A percentile compares a stretch with the other conserved stretches of the same genome.
Conservation (phyloP, 2,113 vertebrate genomes). For the Barnardius zonarius region DNA sequence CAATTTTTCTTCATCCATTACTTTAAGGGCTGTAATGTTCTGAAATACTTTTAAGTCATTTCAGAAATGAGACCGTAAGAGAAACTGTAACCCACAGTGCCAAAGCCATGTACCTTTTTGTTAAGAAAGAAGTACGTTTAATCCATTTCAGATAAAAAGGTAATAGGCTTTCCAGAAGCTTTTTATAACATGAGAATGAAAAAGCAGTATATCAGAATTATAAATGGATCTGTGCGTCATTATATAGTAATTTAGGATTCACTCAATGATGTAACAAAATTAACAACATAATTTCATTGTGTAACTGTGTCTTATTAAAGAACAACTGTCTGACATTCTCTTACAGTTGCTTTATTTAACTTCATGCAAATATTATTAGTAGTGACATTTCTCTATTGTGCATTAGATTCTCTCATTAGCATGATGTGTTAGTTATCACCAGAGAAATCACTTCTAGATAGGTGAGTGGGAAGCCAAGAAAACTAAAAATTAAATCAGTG, state of each 20-base stretch:
- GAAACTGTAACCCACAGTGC: conserved; percentile 53
- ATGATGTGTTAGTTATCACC: conserved; percentile 81
- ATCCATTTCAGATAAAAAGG: conserved; percentile 67
- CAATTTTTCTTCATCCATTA: conserved; percentile 52
- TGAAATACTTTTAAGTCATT: conserved; percentile 64
- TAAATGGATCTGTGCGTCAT: conserved; percentile 75
- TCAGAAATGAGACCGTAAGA: conserved; percentile 58
- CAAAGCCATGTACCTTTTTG: conserved; percentile 53
- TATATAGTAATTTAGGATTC: conserved; percentile 81
- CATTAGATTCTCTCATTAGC: conserved; percentile 81
- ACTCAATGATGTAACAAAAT: conserved; percentile 81
- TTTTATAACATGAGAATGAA: conserved; percentile 58
- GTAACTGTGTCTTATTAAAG: conserved; percentile 81
- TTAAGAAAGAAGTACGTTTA: conserved; percentile 61
- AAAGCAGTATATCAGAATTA: conserved; percentile 74
- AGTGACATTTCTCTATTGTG: conserved; percentile 84
- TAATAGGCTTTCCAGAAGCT: conserved; percentile 62
- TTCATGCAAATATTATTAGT: conserved; percentile 82
- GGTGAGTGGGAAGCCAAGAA: conserved; percentile 75
- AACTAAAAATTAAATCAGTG: conserved; percentile 77
- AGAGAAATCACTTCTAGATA: conserved; percentile 79
- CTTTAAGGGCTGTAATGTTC: conserved; percentile 48
- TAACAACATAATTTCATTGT: conserved; percentile 81
- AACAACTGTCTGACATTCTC: conserved; percentile 81
- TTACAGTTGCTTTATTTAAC: conserved; percentile 82